These are phyloP conservation scores for Menura novaehollandiae DNA, from an alignment of 2,113 vertebrate species.

Conservation along the genomic window DNA sequence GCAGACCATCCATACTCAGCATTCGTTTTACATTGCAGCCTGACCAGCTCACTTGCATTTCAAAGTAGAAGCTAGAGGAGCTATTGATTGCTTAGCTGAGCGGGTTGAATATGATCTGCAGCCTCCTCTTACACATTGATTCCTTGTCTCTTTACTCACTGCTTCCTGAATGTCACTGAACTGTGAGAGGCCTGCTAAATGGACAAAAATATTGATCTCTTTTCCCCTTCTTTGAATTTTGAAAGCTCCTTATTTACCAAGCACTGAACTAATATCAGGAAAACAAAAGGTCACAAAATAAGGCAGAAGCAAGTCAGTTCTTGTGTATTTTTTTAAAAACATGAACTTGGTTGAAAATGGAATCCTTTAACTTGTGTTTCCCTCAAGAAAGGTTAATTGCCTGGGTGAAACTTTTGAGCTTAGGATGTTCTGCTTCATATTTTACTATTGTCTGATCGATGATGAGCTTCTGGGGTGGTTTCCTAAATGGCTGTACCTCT, in stretches of 20 bases:
- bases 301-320: not conserved
- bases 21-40: constrained; percentile 14
- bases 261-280: constrained; percentile 54
- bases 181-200: constrained; percentile 68
- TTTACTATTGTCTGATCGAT: not conserved
- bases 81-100: constrained; percentile 56
- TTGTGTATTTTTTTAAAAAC: not conserved
- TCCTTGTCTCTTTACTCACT: constrained; percentile 51
- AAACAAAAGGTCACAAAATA: constrained; percentile 47
- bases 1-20: not conserved
- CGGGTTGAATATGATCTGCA: constrained; percentile 41
- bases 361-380: not conserved
- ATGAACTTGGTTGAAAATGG: not conserved
- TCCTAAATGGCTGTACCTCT: not conserved
- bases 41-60: constrained; percentile 57
- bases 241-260: constrained; percentile 70
- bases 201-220: constrained; percentile 76
- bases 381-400: not conserved
- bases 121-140: constrained; percentile 61
- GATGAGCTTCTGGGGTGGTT: not conserved
- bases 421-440: not conserved
- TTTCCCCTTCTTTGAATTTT: constrained; percentile 43
- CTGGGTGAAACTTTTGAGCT: not conserved
- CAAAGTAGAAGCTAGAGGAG: constrained; percentile 44
- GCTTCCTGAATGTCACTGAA: constrained; percentile 62